Base-by-base conservation (phyloP, 2,888 invertebrate genomes). In the Drosophila acutilabella region DNA sequence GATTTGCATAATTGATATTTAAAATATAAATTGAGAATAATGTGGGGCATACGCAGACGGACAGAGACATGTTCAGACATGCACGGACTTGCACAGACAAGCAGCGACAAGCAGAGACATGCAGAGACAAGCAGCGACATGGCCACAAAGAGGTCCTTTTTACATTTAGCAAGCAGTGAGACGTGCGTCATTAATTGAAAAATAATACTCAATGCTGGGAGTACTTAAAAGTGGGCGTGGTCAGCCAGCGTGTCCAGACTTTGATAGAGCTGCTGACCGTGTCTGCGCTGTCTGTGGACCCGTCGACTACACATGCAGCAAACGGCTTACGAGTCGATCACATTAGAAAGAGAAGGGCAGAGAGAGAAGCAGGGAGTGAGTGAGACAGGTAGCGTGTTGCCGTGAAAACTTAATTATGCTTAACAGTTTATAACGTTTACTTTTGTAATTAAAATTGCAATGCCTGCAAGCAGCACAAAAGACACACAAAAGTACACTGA, bases 1-100 rank as follows among this genome's bases (percentile, higher is more conserved):
- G 54, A 89, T 89, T 84, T 89, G 67, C 88, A 87, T 87, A 87
- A 87, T 87, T 81, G 88, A 81, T 76, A 76, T 74, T 78, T 78
- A 78, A 89, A 83, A 88, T 88, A 74, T 56, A 73, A 71, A 74
- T 79, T 67, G 71, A 73, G 73, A 78, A 64, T 64, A 61, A 66
- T 57, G 53, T 50, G 33, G 48, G 18, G n/a, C 57, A 40, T 10
- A 36, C 38, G 23, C 13, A 41, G 6, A 42, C 13, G 20, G 16
- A 44, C 42, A 16, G 14, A 57, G 33, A 30, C 30, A 30, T 30
- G 30, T 30, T 30, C 30, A 30, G 30, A 30, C 30, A 30, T 30
- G 30, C 30, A 30, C 30, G 30, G 30, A 8, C 30, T 30, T 30
- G 30, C 30, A 30, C 30, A 30, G 30, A 30, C 30, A 20, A n/a